Conservation (phyloP, 2,888 invertebrate species). For the Cynaeus angustus region DNA sequence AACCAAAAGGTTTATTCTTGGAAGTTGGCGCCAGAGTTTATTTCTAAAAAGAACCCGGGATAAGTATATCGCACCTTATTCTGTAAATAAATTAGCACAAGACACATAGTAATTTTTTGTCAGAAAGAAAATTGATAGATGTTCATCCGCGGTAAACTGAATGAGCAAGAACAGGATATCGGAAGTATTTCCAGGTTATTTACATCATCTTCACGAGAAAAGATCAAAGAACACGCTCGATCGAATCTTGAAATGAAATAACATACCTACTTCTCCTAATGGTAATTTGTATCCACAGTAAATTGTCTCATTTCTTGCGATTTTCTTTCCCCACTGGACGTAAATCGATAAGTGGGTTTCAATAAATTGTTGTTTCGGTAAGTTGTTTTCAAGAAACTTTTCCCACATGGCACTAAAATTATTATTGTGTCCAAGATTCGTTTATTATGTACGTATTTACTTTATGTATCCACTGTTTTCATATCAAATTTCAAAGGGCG, state of each 20-base stretch:
- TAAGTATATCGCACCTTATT: too few relatives aligned
- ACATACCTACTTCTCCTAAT: constrained; percentile 1
- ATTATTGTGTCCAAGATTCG: constrained; percentile 23
- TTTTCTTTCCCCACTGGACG: constrained; percentile 14
- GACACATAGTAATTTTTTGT: too few relatives aligned
- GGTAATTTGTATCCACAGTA: constrained; percentile 21
- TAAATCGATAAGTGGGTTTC: constrained; percentile 29
- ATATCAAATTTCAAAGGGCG: constrained; percentile 13
- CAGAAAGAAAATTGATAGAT: neutral
- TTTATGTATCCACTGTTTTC: constrained; percentile 3
- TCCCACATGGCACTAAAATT: neutral
- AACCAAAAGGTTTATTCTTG: constrained; percentile 9
- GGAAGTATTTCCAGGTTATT: constrained; percentile 13
- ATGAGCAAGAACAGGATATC: constrained; percentile 9
- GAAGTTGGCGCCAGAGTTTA: constrained; percentile 5
- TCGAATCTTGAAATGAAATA: constrained; percentile 8
- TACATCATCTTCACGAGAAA: neutral
- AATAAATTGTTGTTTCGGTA: constrained; percentile 29
- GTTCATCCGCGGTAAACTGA: neutral
- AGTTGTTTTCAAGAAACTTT: constrained; percentile 28
- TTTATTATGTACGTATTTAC: constrained; percentile 14
- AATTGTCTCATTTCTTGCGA: constrained; percentile 25
- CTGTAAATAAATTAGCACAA: too few relatives aligned
- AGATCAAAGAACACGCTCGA: constrained; percentile 17
- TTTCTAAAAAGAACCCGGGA: neutral